Conservation (phyloP, 2,113 vertebrate genomes). For the Cryptomyrus ogoouensis region DNA sequence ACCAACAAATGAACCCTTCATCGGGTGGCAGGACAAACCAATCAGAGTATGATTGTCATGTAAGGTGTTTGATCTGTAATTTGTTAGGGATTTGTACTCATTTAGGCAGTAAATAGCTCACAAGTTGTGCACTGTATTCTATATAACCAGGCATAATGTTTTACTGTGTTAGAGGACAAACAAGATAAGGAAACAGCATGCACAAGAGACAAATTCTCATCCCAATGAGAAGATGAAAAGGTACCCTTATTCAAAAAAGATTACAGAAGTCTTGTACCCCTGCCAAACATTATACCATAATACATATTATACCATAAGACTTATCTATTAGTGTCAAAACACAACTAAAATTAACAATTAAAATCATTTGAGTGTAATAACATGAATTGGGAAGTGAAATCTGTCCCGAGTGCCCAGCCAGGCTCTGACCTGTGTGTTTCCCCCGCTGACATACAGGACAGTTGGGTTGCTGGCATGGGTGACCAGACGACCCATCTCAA, state of each 20-base stretch:
- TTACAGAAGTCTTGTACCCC: neutral
- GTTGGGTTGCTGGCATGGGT: conserved; percentile 75
- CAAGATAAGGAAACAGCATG: neutral
- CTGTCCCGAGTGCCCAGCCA: neutral
- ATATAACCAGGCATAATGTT: neutral
- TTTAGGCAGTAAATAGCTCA: neutral
- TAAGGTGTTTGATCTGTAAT: neutral
- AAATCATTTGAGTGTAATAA: neutral
- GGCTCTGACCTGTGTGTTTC: conserved; percentile 80
- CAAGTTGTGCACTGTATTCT: neutral
- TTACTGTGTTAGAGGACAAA: neutral
- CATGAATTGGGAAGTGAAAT: neutral
- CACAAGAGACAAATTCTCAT: neutral
- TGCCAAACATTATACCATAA: neutral
- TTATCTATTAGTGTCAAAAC: neutral
- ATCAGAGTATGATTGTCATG: neutral
- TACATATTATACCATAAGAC: neutral
- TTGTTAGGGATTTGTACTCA: neutral
- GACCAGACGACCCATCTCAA: conserved; percentile 86
- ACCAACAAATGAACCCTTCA: neutral
- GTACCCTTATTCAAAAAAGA: neutral
- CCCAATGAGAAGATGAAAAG: neutral
- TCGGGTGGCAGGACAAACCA: neutral
- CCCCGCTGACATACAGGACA: conserved; percentile 85
- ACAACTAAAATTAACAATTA: neutral